Evolutionary conservation across 2,113 vertebrate genomes (phyloP).

Genomic region (Dascyllus trimaculatus): DNA sequence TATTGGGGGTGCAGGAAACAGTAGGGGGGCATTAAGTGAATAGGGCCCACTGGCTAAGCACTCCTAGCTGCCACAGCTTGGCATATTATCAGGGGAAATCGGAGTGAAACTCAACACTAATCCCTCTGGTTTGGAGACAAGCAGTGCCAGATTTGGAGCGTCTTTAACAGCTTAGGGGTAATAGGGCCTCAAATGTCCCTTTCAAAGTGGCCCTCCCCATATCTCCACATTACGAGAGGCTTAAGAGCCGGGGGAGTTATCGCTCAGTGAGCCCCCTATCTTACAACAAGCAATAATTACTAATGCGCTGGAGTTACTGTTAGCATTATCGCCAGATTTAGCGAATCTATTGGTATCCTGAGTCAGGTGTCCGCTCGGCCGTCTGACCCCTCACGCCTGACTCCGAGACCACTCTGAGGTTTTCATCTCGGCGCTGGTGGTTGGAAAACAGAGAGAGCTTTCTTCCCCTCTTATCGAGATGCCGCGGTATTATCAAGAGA

Average conservation of each 20-base stretch:
- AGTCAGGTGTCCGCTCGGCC: conserved; percentile 32
- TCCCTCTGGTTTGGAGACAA: conserved; percentile 77
- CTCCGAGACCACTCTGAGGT: conserved; percentile 14
- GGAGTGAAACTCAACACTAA: conserved; percentile 74
- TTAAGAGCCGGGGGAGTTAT: conserved; percentile 71
- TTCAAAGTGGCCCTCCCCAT: conserved; percentile 68
- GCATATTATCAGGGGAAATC: conserved; percentile 74
- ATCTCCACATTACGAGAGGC: conserved; percentile 68
- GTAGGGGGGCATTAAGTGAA: conserved; percentile 46
- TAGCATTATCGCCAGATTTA: conserved; percentile 55
- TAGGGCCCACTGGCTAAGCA: conserved; percentile 51
- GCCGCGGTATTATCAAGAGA: conserved; percentile 63
- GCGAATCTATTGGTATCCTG: conserved; percentile 39
- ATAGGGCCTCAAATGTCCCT: conserved; percentile 74
- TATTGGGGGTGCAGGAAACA: conserved; percentile 21
- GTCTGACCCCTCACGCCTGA: conserved; percentile 48
- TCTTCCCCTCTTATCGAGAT: conserved; percentile 63
- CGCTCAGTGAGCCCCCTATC: conserved; percentile 59
- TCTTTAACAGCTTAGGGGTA: conserved; percentile 77
- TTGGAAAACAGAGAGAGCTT: conserved; percentile 42
- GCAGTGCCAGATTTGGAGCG: conserved; percentile 67
- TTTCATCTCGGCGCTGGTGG: conserved; percentile 18
- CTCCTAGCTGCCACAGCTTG: conserved; percentile 56
- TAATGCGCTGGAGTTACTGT: conserved; percentile 53
- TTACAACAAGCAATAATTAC: conserved; percentile 66